Conservation (phyloP, 2,113 vertebrate species). For the Holacanthus passer region DNA sequence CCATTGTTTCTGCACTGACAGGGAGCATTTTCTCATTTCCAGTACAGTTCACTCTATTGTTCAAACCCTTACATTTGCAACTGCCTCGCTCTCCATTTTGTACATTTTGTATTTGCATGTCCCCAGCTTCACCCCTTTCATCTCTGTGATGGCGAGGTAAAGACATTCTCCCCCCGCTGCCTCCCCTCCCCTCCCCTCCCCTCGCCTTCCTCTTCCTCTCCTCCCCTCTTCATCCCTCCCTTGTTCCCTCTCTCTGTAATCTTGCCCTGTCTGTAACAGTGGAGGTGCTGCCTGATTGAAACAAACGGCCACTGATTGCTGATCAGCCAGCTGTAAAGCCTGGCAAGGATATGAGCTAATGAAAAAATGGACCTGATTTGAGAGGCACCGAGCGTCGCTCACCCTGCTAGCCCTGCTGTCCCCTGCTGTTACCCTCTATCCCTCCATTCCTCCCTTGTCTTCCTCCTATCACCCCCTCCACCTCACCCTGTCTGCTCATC, state of each 20-base stretch:
- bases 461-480: constrained; percentile 59
- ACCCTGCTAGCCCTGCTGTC: constrained; percentile 78
- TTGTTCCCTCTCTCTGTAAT: constrained; percentile 73
- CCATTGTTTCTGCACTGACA: constrained; percentile 63
- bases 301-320: constrained; percentile 94
- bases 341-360: constrained; percentile 92
- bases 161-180: constrained; percentile 47
- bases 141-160: constrained; percentile 68
- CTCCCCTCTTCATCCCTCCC: constrained; percentile 62
- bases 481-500: constrained; percentile 69
- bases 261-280: constrained; percentile 87
- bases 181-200: constrained; percentile 5
- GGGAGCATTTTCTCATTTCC: constrained; percentile 59
- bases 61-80: constrained; percentile 56
- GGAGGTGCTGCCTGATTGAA: constrained; percentile 92
- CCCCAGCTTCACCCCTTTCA: constrained; percentile 76
- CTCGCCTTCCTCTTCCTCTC: constrained; percentile 32
- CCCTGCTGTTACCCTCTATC: constrained; percentile 78
- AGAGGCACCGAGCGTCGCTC: constrained; percentile 87
- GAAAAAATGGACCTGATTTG: constrained; percentile 93
- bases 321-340: constrained; percentile 95
- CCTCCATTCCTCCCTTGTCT: constrained; percentile 65
- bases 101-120: constrained; percentile 73
- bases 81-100: constrained; percentile 60
- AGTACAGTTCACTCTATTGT: constrained; percentile 65